phyloP scores from a whole-genome alignment of 2,113 vertebrate genomes.

The Notiomystis cincta region DNA sequence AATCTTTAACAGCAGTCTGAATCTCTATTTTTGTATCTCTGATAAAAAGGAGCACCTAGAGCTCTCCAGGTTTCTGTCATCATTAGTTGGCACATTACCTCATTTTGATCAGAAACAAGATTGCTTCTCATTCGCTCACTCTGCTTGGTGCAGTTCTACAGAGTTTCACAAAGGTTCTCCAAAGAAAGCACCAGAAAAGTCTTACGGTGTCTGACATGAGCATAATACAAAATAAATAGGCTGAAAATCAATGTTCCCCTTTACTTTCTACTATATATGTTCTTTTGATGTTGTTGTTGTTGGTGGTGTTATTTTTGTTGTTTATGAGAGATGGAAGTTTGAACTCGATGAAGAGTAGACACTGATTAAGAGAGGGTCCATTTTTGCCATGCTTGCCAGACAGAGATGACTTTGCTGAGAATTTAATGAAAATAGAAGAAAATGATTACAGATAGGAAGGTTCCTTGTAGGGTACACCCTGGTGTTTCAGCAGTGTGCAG shows the following conservation, averaged over 20 bases:
- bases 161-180: neutral
- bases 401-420: neutral
- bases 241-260: neutral
- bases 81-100: neutral
- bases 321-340: neutral
- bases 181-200: neutral
- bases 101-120: slow-evolving; percentile 15
- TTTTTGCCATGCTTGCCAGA: neutral
- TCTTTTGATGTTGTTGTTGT: neutral
- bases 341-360: neutral
- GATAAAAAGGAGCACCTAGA: slow-evolving; percentile 20
- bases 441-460: neutral
- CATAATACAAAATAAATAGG: neutral
- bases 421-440: neutral
- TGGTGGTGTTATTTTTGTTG: neutral
- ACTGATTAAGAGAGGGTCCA: neutral
- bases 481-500: neutral
- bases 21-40: neutral
- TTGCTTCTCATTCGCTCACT: neutral
- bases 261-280: neutral
- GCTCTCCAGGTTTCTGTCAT: slow-evolving; percentile 21
- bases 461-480: neutral
- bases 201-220: neutral
- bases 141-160: neutral
- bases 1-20: neutral